phyloP scores from a whole-genome alignment of 2,888 invertebrate genomes.

The Caradrina clavipalpis region DNA sequence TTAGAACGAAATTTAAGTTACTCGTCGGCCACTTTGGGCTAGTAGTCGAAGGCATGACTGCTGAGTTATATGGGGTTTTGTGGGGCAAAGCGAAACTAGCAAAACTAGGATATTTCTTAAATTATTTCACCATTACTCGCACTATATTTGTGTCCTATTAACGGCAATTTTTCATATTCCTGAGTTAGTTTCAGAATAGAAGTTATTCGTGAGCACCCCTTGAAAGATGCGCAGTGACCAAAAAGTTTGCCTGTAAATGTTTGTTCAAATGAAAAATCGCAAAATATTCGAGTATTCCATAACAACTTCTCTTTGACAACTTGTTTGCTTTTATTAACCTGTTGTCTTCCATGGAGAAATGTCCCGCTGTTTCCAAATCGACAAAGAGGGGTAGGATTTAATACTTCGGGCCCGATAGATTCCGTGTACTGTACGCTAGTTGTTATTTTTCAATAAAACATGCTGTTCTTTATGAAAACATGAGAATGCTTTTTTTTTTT shows the following conservation, averaged over 20 bases:
- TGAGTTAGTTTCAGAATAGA: no score
- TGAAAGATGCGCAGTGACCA: neutral
- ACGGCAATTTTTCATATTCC: no score
- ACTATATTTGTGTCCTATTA: no score
- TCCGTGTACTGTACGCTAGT: neutral
- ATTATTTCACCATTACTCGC: no score
- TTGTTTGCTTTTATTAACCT: constrained; percentile 32
- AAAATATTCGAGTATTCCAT: constrained; percentile 24
- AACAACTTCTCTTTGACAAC: constrained; percentile 18
- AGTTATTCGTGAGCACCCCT: no score
- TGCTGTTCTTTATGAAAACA: constrained; percentile 35
- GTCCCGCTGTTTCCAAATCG: constrained; percentile 19
- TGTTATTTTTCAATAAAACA: constrained; percentile 34
- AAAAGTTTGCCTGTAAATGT: neutral
- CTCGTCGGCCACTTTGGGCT: neutral
- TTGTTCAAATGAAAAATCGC: neutral
- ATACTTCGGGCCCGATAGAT: constrained; percentile 25
- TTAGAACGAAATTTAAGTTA: neutral
- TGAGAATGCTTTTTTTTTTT: constrained; percentile 16
- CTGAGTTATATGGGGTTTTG: neutral
- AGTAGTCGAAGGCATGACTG: neutral
- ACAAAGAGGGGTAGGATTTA: constrained; percentile 29
- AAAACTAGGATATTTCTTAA: no score
- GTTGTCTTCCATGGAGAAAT: constrained; percentile 5
- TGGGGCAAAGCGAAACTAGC: no score